phyloP scores from a whole-genome alignment of 2,888 invertebrate genomes.

The Drosophila tanythrix region DNA sequence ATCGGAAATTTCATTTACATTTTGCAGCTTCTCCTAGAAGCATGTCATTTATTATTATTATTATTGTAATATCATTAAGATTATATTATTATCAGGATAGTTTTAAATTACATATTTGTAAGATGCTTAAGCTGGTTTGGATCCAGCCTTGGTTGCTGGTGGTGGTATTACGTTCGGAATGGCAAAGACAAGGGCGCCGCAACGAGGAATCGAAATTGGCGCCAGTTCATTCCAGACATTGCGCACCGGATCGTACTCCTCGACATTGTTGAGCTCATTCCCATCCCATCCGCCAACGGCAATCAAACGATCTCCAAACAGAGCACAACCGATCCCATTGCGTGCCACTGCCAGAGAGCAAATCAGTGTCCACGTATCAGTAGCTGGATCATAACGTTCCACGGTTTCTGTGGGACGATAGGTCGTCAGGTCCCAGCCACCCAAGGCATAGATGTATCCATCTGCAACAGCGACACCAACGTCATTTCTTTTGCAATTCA shows the following conservation, averaged over 20 bases:
- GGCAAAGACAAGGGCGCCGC: conserved; percentile 93
- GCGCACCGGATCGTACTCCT: conserved; percentile 93
- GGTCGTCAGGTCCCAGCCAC: conserved; percentile 92
- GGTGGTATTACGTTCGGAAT: conserved; percentile 83
- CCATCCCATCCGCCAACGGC: conserved; percentile 97
- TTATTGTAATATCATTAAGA: background rate
- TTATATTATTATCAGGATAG: no score
- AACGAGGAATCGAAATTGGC: conserved; percentile 93
- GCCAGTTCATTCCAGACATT: conserved; percentile 92
- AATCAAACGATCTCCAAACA: conserved; percentile 90
- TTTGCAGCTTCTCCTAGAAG: background rate
- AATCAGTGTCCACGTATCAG: conserved; percentile 94
- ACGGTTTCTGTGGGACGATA: conserved; percentile 90
- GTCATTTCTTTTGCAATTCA: conserved; percentile 92
- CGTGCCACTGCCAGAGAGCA: conserved; percentile 92
- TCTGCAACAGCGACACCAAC: conserved; percentile 94
- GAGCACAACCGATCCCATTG: conserved; percentile 94
- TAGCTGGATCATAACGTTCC: conserved; percentile 92
- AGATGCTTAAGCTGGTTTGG: no score
- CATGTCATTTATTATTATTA: background rate
- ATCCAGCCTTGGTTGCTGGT: background rate
- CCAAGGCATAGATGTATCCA: conserved; percentile 95
- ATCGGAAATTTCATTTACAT: no score
- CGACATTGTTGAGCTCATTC: conserved; percentile 93
- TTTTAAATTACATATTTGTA: background rate